A percentile compares a stretch with the other conserved stretches of the same genome.
Evolutionary conservation across 1,140 invertebrate genomes (phyloP).

Genomic region (Zaprionus tsacasi): DNA sequence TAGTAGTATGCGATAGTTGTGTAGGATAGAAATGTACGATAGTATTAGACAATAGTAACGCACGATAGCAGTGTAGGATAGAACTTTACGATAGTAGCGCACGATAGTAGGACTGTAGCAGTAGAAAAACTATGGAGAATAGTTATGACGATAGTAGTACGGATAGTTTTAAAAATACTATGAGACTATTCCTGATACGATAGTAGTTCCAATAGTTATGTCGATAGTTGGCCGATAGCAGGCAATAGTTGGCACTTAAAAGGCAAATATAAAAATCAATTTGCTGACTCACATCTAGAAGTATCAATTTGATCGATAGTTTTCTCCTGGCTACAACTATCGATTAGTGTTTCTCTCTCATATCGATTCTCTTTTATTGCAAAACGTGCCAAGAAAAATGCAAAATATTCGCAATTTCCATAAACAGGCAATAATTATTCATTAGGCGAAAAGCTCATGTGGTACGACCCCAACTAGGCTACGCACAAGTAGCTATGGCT

Average conservation of each 20-base stretch:
- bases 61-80: no score
- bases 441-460: not conserved
- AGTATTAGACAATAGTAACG: no score
- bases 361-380: not conserved
- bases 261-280: no score
- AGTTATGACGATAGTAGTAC: no score
- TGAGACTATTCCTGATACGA: no score
- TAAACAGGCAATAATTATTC: conserved; percentile 7
- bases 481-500: not conserved
- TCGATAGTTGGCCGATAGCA: not conserved
- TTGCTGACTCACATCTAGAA: no score
- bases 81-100: no score
- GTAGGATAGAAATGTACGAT: no score
- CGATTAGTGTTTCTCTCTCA: not conserved
- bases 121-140: not conserved
- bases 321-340: not conserved
- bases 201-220: not conserved
- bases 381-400: conserved; percentile 4
- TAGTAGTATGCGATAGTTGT: not conserved
- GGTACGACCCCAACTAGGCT: not conserved
- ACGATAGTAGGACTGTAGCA: not conserved
- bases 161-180: no score
- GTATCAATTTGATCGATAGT: no score
- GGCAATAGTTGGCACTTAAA: no score
- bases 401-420: conserved; percentile 2